Conservation (phyloP, 2,888 invertebrate species). For the Heliconius hortense region DNA sequence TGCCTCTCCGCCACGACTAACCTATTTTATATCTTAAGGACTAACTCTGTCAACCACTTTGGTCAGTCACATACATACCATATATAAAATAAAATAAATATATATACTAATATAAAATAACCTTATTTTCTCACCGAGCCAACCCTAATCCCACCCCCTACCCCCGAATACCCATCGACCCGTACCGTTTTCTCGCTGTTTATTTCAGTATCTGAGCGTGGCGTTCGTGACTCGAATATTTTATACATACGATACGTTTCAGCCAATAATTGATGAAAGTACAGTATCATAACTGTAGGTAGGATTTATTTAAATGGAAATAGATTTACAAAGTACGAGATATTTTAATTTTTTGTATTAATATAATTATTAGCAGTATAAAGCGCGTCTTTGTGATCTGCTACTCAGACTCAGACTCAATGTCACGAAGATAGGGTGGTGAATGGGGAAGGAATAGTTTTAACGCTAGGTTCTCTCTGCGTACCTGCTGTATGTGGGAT, state of each 20-base stretch:
- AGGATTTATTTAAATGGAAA: constrained; percentile 3
- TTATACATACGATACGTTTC: constrained; percentile 23
- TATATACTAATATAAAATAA: not conserved
- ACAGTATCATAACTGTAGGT: constrained; percentile 2
- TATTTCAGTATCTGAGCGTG: constrained; percentile 71
- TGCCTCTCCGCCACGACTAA: not conserved
- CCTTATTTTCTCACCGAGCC: not conserved
- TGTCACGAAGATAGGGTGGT: too few relatives aligned
- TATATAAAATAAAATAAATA: too few relatives aligned
- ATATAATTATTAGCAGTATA: too few relatives aligned
- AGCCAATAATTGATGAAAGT: constrained; percentile 18
- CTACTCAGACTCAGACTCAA: too few relatives aligned
- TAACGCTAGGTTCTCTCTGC: too few relatives aligned
- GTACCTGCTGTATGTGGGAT: too few relatives aligned
- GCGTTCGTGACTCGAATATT: constrained; percentile 52
- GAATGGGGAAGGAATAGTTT: too few relatives aligned
- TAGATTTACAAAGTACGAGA: not conserved
- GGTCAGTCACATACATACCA: too few relatives aligned
- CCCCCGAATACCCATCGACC: constrained; percentile 44
- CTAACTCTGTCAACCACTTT: too few relatives aligned
- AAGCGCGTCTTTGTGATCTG: too few relatives aligned
- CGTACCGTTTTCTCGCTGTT: constrained; percentile 62
- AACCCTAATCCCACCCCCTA: constrained; percentile 34
- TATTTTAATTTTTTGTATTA: not conserved
- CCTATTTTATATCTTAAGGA: too few relatives aligned